Conservation (phyloP, 2,888 invertebrate species). For the Hirtodrosophila alboralis region DNA sequence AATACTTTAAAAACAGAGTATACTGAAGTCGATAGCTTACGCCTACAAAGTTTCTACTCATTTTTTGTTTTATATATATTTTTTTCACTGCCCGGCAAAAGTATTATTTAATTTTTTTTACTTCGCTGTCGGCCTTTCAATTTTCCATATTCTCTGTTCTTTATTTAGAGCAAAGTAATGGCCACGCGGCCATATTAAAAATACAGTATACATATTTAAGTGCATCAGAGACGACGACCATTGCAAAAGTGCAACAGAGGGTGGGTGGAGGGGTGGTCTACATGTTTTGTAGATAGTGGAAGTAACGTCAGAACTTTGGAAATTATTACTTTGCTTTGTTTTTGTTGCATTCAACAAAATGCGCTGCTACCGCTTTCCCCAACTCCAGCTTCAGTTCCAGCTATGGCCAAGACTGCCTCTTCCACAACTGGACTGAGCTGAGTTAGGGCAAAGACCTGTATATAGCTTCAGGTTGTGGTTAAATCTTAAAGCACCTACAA, state of each 20-base stretch:
- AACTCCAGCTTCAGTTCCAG: too few species aligned
- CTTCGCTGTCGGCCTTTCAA: slow-evolving; percentile 51
- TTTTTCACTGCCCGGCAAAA: slow-evolving; percentile 24
- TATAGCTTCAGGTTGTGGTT: slow-evolving; percentile 29
- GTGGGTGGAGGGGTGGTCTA: background rate
- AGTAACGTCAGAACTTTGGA: slow-evolving; percentile 71
- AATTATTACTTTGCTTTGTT: slow-evolving; percentile 77
- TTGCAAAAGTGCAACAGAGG: slow-evolving; percentile 27
- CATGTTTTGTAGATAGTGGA: slow-evolving; percentile 36
- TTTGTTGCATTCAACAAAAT: slow-evolving; percentile 53
- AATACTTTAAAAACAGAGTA: too few species aligned
- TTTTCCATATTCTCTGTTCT: slow-evolving; percentile 38
- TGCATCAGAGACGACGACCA: slow-evolving; percentile 43
- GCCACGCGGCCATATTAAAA: slow-evolving; percentile 68
- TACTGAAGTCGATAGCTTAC: too few species aligned
- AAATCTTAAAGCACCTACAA: slow-evolving; percentile 44
- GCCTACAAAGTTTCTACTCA: too few species aligned
- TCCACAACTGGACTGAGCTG: slow-evolving; percentile 4
- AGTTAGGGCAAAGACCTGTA: slow-evolving; percentile 9
- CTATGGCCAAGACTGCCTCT: slow-evolving; percentile 15
- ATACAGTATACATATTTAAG: slow-evolving; percentile 73
- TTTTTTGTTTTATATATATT: slow-evolving; percentile 3
- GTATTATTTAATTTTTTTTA: slow-evolving; percentile 64
- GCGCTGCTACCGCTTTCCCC: slow-evolving; percentile 12
- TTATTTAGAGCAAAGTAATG: slow-evolving; percentile 66